Evolutionary conservation across 37 sponge, comb jelly and placozoan genomes (phyloP).

Genomic region (Petrosia ficiformis): DNA sequence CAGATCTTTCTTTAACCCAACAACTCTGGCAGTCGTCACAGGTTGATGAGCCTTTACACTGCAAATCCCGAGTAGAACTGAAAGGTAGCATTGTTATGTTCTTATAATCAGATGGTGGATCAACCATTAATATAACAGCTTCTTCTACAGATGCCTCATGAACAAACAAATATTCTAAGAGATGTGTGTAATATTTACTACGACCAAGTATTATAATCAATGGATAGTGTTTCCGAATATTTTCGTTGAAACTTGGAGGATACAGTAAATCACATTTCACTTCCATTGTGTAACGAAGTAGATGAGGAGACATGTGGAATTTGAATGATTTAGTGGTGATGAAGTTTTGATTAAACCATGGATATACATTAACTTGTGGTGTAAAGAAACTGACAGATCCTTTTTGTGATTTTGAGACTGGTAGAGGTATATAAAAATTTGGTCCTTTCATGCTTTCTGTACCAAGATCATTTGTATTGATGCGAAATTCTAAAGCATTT

Average conservation of each 20-base stretch:
- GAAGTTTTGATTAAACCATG: slow-evolving; percentile 56
- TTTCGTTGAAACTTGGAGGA: slow-evolving; percentile 67
- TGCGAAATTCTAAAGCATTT: slow-evolving; percentile 56
- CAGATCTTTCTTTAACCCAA: slow-evolving; percentile 26
- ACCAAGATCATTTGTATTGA: slow-evolving; percentile 39
- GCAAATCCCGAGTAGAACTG: not conserved
- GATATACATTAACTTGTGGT: slow-evolving; percentile 34
- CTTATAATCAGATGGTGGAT: not conserved
- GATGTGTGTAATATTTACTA: not conserved
- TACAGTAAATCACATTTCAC: slow-evolving; percentile 16
- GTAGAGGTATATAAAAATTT: slow-evolving; percentile 45
- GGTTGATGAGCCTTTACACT: not conserved
- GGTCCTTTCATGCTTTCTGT: slow-evolving; percentile 67
- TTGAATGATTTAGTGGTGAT: slow-evolving; percentile 7
- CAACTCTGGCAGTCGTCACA: slow-evolving; percentile 35
- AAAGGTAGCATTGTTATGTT: not conserved
- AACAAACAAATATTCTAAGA: slow-evolving; percentile 39
- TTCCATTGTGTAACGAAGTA: not conserved
- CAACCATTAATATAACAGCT: slow-evolving; percentile 35
- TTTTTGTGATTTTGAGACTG: slow-evolving; percentile 35
- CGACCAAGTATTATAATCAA: slow-evolving; percentile 42
- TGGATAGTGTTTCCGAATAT: slow-evolving; percentile 44
- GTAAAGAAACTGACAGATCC: slow-evolving; percentile 23
- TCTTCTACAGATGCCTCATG: slow-evolving; percentile 52
- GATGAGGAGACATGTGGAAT: not conserved